These are phyloP conservation scores for Brachirus orientalis DNA, from an alignment of 2,113 vertebrate genomes.

Conservation along the genomic window DNA sequence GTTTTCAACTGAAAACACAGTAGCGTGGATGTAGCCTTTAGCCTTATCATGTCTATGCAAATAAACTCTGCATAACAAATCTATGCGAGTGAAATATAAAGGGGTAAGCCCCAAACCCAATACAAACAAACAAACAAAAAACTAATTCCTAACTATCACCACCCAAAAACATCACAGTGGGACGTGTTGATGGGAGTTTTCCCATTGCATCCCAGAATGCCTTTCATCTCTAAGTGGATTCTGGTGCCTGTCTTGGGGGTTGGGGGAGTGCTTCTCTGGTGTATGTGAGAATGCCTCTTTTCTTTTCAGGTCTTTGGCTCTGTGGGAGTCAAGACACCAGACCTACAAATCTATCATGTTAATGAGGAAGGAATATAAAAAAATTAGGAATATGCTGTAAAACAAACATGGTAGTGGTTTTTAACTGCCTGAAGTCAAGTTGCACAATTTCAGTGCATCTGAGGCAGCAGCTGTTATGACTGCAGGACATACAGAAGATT, in stretches of 20 bases:
- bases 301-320: slow-evolving; percentile 70
- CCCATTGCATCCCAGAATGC: slow-evolving; percentile 68
- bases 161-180: slow-evolving; percentile 24
- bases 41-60: slow-evolving; percentile 4
- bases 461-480: slow-evolving; percentile 59
- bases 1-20: too few species aligned
- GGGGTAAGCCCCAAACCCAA: background rate
- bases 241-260: slow-evolving; percentile 67
- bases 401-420: slow-evolving; percentile 27
- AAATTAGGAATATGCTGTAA: slow-evolving; percentile 15
- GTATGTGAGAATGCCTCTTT: slow-evolving; percentile 73
- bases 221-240: slow-evolving; percentile 69
- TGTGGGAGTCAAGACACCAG: slow-evolving; percentile 62
- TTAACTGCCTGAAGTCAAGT: slow-evolving; percentile 19
- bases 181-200: slow-evolving; percentile 52
- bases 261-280: slow-evolving; percentile 64
- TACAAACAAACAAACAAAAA: background rate
- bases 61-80: slow-evolving; percentile 26
- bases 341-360: slow-evolving; percentile 71
- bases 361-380: slow-evolving; percentile 56
- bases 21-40: too few species aligned
- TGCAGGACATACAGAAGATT: slow-evolving; percentile 62
- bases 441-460: slow-evolving; percentile 18
- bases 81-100: slow-evolving; percentile 4
- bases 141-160: slow-evolving; percentile 31